phyloP scores from a whole-genome alignment of 2,113 vertebrate species.

The Tupaia tana region DNA sequence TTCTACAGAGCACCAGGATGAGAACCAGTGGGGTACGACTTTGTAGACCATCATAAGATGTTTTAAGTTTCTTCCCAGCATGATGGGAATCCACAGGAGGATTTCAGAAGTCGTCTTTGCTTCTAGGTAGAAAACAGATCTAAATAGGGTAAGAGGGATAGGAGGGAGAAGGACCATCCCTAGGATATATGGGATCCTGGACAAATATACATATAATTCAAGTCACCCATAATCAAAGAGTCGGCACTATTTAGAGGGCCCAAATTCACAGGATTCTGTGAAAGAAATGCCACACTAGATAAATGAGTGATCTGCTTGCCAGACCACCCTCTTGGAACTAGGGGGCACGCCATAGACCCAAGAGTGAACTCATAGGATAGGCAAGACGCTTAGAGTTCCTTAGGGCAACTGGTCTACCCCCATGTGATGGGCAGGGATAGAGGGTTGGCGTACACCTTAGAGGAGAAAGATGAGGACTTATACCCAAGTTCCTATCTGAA shows the following conservation, averaged over 20 bases:
- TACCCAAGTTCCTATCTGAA: neutral
- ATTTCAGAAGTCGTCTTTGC: neutral
- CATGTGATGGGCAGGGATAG: too few species aligned
- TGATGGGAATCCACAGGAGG: neutral
- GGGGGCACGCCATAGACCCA: too few species aligned
- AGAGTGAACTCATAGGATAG: accelerated
- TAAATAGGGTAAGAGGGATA: neutral
- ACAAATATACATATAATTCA: neutral
- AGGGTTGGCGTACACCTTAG: accelerated
- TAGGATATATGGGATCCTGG: too few species aligned
- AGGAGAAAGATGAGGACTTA: neutral
- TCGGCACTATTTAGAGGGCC: too few species aligned
- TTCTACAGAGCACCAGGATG: neutral
- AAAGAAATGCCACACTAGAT: neutral
- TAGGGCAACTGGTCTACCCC: neutral
- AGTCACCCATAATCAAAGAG: neutral
- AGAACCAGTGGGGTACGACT: neutral
- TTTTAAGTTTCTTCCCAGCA: neutral
- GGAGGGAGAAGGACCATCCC: neutral
- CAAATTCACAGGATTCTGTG: neutral
- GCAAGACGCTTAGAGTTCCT: neutral
- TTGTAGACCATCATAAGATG: accelerated
- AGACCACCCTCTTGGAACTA: accelerated
- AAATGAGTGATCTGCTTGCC: neutral
- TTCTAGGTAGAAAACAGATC: neutral